Base-by-base conservation (phyloP, 2,797 vertebrate genomes). In the Carcharodon carcharias region DNA sequence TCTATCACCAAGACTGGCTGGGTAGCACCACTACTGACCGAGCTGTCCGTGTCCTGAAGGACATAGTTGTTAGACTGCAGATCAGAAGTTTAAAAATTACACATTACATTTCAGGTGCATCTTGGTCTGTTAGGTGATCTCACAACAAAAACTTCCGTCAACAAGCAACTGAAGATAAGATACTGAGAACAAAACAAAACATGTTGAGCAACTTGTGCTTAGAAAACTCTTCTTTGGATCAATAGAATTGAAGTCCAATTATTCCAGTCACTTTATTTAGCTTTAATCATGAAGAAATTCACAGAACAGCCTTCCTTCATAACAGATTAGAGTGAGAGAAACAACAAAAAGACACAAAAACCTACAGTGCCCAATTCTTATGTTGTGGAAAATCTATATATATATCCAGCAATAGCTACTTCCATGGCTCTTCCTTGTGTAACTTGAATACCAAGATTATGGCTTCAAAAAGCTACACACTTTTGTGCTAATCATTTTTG, bases 331-430 rank as follows among this genome's bases (percentile, higher is more conserved):
- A 50, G n/a, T 9, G 54, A 31, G 87, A 89, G 54, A 58, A 8
- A 35, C 4, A 31, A 58, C 82, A 56, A 85, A 85, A 21, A 11
- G 2, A 31, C 54, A 31, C 28, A 6, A 89, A 89, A 89, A 4
- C 4, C 87, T 23, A 56, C 35, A 92, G 45, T 91, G 61, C 40
- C 69, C 8, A 16, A 56, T 69, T 67, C 40, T 21, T 18, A 45
- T 26, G 23, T 45, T 94, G 23, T 67, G n/a, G 63, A 67, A 94
- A 67, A 67, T 94, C 92, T 94, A 94, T 67, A 45, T 94, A 67
- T 45, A 67, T 45, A 23, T 11, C 21, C 63, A 67, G 92, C 18
- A 16, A 40, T 14, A 54, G 54, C 28, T 91, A 11, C 88, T 28
- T 93, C 35, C n/a, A 23, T 40, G 31, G 69, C 40, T 40, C 4